Evolutionary conservation across 2,888 invertebrate genomes (phyloP).

Genomic region (Lagria hirta): DNA sequence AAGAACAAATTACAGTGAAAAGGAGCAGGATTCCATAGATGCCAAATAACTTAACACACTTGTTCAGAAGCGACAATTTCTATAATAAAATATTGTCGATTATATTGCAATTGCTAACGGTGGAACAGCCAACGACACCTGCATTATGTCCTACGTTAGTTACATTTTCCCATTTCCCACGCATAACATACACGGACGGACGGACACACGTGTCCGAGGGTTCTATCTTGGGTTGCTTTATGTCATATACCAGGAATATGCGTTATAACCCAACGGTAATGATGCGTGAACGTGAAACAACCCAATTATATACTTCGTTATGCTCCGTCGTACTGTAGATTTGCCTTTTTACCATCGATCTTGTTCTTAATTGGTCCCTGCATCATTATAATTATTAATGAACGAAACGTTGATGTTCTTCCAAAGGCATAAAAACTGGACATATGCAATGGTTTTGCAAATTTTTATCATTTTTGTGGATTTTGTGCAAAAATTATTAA

Average conservation of each 20-base stretch:
- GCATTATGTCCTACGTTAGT: conserved; percentile 22
- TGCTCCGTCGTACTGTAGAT: conserved; percentile 30
- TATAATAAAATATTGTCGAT: conserved; percentile 18
- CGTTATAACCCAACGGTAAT: conserved; percentile 27
- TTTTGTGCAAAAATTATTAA: too few relatives aligned
- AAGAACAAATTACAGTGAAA: too few relatives aligned
- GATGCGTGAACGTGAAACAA: conserved; percentile 30
- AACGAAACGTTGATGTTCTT: too few relatives aligned
- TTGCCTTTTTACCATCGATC: conserved; percentile 20
- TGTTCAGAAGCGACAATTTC: conserved; percentile 7
- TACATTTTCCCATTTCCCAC: conserved; percentile 34
- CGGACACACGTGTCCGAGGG: conserved; percentile 35
- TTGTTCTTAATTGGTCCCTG: conserved; percentile 16
- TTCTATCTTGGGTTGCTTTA: conserved; percentile 12
- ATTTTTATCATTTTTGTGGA: too few relatives aligned
- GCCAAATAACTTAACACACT: too few relatives aligned
- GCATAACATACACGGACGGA: conserved; percentile 29
- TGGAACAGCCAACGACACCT: conserved; percentile 29
- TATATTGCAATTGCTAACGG: conserved; percentile 17
- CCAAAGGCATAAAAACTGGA: too few relatives aligned
- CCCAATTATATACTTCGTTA: conserved; percentile 38
- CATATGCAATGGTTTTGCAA: too few relatives aligned
- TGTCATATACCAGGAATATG: conserved; percentile 24
- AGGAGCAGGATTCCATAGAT: too few relatives aligned
- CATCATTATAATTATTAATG: conserved; percentile 16